Evolutionary conservation across 2,888 invertebrate genomes (phyloP).

Genomic region (Caenorhabditis virilis): DNA sequence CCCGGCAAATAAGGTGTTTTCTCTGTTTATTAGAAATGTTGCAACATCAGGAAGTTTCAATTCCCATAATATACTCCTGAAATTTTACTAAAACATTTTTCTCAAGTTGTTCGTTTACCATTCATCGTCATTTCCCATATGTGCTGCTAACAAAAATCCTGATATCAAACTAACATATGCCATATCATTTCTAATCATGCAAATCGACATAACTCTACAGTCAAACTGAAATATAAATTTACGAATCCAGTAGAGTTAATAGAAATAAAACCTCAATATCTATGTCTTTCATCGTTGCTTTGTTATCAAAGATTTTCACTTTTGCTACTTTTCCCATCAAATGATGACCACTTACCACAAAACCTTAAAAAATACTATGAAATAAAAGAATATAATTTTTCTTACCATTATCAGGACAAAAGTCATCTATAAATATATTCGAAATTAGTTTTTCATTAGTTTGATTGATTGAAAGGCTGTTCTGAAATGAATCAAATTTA

Average conservation of each 20-base stretch:
- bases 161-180: constrained; percentile 71
- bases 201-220: constrained; percentile 71
- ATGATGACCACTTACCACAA: constrained; percentile 41
- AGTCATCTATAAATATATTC: constrained; percentile 31
- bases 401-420: constrained; percentile 27
- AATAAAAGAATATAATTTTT: no score
- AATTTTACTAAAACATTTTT: neutral
- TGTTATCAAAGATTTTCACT: constrained; percentile 23
- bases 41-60: constrained; percentile 71
- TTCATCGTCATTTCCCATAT: constrained; percentile 49
- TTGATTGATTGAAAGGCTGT: constrained; percentile 15
- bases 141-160: constrained; percentile 70
- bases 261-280: constrained; percentile 29
- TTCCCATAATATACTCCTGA: constrained; percentile 70
- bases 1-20: constrained; percentile 70
- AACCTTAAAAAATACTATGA: no score
- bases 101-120: constrained; percentile 14
- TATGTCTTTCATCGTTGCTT: constrained; percentile 24
- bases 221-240: constrained; percentile 68
- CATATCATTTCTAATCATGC: constrained; percentile 68
- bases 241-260: no score
- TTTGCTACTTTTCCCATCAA: constrained; percentile 38
- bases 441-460: constrained; percentile 30
- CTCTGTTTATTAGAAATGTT: constrained; percentile 69
- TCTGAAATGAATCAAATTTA: constrained; percentile 16